Conservation (phyloP, 2,888 invertebrate species). For the Lasioglossum figueresi region DNA sequence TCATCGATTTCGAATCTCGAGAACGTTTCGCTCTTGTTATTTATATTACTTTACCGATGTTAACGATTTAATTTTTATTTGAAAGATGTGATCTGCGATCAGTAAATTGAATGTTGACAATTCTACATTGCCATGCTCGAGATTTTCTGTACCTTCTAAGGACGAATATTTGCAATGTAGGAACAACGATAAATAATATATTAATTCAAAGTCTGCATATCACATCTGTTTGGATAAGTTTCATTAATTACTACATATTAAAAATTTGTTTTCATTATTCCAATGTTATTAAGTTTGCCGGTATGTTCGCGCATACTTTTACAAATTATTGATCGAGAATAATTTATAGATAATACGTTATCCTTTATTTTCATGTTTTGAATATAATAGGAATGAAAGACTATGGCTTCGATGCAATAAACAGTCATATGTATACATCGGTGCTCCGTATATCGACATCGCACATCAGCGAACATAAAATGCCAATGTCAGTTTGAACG, state of each 20-base stretch:
- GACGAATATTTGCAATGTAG: background rate
- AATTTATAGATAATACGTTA: background rate
- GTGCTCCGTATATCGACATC: background rate
- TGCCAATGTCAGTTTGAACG: slow-evolving; percentile 23
- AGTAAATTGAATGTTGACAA: background rate
- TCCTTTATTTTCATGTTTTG: slow-evolving; percentile 14
- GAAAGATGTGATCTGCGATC: background rate
- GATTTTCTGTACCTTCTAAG: background rate
- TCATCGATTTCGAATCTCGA: background rate
- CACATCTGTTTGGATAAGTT: background rate
- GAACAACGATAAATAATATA: background rate
- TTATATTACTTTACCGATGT: background rate
- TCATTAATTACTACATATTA: background rate
- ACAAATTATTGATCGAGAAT: background rate
- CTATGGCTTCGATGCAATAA: background rate
- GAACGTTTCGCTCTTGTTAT: background rate
- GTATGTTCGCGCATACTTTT: slow-evolving; percentile 2
- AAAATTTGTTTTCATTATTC: slow-evolving; percentile 1
- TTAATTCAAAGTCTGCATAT: background rate
- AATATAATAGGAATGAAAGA: slow-evolving; percentile 8
- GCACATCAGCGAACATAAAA: background rate
- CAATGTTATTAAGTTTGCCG: slow-evolving; percentile 13
- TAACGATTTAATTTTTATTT: background rate
- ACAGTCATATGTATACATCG: background rate
- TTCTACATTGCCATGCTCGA: background rate